These are phyloP conservation scores for Tetropium fuscum DNA, from an alignment of 2,888 invertebrate genomes.

Conservation along the genomic window DNA sequence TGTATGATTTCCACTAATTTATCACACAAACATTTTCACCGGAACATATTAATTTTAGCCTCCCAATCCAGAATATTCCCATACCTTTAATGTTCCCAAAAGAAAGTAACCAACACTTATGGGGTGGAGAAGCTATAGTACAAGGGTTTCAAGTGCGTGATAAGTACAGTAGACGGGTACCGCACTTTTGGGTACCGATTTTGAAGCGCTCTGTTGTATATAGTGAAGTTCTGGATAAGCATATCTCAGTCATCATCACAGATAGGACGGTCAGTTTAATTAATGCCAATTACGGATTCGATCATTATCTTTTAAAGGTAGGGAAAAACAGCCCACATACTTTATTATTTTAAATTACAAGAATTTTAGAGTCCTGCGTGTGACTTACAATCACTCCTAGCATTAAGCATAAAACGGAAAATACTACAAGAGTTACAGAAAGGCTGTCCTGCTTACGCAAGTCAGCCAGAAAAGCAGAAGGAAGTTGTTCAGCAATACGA, in stretches of 20 bases:
- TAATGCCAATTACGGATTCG: constrained; percentile 92
- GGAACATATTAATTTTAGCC: constrained; percentile 59
- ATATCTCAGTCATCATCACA: constrained; percentile 87
- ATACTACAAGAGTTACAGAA: constrained; percentile 80
- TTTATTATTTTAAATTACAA: too few relatives aligned
- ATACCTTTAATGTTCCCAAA: constrained; percentile 82
- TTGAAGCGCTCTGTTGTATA: constrained; percentile 85
- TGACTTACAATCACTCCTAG: constrained; percentile 88
- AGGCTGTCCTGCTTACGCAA: constrained; percentile 75
- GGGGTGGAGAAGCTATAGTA: constrained; percentile 97
- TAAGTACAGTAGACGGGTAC: constrained; percentile 73
- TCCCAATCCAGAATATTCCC: constrained; percentile 80
- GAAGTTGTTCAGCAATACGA: constrained; percentile 83
- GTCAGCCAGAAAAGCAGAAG: constrained; percentile 75
- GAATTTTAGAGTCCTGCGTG: constrained; percentile 87
- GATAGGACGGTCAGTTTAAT: constrained; percentile 85
- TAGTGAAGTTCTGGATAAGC: constrained; percentile 89
- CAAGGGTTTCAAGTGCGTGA: constrained; percentile 84
- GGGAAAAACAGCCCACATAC: too few relatives aligned
- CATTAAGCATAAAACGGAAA: constrained; percentile 86
- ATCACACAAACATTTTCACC: too few relatives aligned
- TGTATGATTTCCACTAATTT: constrained; percentile 65
- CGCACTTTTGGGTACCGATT: constrained; percentile 90
- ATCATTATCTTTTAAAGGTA: constrained; percentile 92
- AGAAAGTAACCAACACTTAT: constrained; percentile 87